Evolutionary conservation across 2,888 invertebrate genomes (phyloP).

Genomic region (Mesodorylaimus sp.): DNA sequence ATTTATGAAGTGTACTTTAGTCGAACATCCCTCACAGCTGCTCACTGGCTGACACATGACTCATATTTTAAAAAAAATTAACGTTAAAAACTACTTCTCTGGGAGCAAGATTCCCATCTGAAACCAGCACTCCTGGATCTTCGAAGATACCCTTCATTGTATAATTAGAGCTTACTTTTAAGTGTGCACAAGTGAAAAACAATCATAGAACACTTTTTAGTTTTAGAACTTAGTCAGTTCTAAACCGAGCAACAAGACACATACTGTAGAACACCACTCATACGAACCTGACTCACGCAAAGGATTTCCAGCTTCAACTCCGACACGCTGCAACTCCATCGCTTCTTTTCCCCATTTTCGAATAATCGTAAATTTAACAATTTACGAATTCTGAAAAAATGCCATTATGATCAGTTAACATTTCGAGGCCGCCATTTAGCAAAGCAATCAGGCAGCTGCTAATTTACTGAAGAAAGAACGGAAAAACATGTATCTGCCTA

Average conservation of each 20-base stretch:
- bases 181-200: background rate
- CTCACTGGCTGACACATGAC: too few relatives aligned
- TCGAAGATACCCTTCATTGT: background rate
- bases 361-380: slow-evolving; percentile 61
- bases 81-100: too few relatives aligned
- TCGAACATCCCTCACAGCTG: too few relatives aligned
- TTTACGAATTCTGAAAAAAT: slow-evolving; percentile 48
- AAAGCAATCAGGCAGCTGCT: slow-evolving; percentile 3
- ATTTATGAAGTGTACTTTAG: too few relatives aligned
- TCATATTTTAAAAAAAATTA: too few relatives aligned
- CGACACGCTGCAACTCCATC: slow-evolving; percentile 57
- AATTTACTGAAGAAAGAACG: slow-evolving; percentile 1
- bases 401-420: background rate
- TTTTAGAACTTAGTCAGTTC: background rate
- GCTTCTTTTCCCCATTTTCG: slow-evolving; percentile 51
- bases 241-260: background rate
- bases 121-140: too few relatives aligned
- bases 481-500: too few relatives aligned
- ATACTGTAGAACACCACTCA: background rate
- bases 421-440: background rate
- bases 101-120: too few relatives aligned
- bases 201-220: background rate
- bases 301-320: slow-evolving; percentile 49
- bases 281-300: slow-evolving; percentile 45
- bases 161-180: background rate